Percentiles rank a stretch among this genome's conserved stretches.
Conservation (phyloP, 2,888 invertebrate species). For the Diplazon laetatorius region DNA sequence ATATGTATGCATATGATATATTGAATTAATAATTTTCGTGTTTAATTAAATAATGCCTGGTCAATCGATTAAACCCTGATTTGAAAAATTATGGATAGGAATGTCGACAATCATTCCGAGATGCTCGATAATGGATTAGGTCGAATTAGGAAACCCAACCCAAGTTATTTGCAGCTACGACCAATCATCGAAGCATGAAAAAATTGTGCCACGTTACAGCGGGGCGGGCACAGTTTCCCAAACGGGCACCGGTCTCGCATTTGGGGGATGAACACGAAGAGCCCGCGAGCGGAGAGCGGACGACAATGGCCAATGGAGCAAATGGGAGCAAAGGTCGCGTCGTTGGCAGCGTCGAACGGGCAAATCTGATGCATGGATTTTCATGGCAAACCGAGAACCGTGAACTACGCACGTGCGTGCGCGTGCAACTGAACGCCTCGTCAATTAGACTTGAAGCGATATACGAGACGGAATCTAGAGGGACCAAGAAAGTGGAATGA, state of each 20-base stretch:
- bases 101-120: background rate
- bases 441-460: conserved; percentile 59
- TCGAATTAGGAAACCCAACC: background rate
- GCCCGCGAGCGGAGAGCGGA: background rate
- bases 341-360: background rate
- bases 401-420: conserved; percentile 63
- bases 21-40: too few species aligned
- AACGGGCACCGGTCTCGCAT: conserved; percentile 6
- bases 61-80: too few species aligned
- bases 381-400: conserved; percentile 12
- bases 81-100: too few species aligned
- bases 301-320: background rate
- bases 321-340: conserved; percentile 13
- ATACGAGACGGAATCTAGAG: background rate
- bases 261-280: background rate
- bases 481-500: background rate
- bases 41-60: too few species aligned
- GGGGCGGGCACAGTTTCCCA: conserved; percentile 30
- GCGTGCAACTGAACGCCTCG: conserved; percentile 66
- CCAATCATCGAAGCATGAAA: conserved; percentile 9
- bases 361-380: too few species aligned
- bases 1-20: too few species aligned
- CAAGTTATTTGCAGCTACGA: background rate
- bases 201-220: background rate
- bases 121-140: background rate